Conservation (phyloP, 2,113 vertebrate species). For the Hyaena hyaena region DNA sequence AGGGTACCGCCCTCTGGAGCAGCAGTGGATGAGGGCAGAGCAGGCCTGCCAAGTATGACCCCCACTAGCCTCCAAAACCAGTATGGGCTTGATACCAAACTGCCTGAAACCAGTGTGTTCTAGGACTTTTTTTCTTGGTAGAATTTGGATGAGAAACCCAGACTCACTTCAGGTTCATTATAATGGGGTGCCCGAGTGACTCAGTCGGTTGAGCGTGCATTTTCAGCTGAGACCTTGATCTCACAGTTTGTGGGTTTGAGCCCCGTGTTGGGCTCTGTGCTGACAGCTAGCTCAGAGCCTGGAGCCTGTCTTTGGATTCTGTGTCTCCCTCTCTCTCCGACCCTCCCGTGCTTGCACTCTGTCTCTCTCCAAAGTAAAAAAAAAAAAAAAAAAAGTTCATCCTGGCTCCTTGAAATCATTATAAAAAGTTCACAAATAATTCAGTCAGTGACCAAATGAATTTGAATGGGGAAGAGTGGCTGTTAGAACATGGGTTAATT, state of each 20-base stretch:
- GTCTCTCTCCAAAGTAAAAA: too few relatives aligned
- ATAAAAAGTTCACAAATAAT: not conserved
- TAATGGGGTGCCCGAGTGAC: too few relatives aligned
- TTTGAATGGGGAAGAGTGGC: not conserved
- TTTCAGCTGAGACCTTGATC: too few relatives aligned
- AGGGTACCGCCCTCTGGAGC: not conserved
- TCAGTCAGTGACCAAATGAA: not conserved
- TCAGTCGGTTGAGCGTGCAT: too few relatives aligned
- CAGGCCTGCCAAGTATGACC: not conserved
- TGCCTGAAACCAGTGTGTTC: accelerated
- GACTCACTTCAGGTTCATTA: not conserved
- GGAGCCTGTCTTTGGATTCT: too few relatives aligned
- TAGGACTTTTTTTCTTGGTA: not conserved
- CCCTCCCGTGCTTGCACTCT: too few relatives aligned
- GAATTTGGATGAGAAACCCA: not conserved
- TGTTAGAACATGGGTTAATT: not conserved
- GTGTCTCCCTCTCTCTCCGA: too few relatives aligned
- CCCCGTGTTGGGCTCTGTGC: too few relatives aligned
- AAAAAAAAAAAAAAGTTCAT: not conserved
- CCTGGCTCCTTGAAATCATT: not conserved
- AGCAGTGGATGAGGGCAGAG: not conserved
- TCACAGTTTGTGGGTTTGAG: too few relatives aligned
- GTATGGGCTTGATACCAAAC: not conserved
- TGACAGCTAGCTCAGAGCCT: too few relatives aligned
- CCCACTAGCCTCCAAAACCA: not conserved